Percentiles rank a stretch among this genome's conserved stretches.
Conservation (phyloP, 1,140 invertebrate genomes). For the Drosophila hydei region DNA sequence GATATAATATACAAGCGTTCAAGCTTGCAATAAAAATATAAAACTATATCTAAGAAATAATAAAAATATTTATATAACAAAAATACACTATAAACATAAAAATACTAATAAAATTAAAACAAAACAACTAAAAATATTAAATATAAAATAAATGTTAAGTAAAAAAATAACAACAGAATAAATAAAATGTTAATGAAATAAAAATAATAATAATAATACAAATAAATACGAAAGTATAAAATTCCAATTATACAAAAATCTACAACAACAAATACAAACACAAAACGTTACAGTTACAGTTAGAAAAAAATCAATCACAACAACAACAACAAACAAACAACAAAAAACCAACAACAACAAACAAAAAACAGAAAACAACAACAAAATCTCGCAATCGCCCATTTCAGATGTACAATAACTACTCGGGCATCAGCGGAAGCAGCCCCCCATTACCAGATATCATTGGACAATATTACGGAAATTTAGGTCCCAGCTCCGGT, state of each 20-base stretch:
- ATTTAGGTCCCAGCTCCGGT: background rate
- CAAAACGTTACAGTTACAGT: slow-evolving; percentile 60
- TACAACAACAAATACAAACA: slow-evolving; percentile 51
- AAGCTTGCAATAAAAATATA: slow-evolving; percentile 8
- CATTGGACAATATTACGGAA: slow-evolving; percentile 79
- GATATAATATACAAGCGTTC: slow-evolving; percentile 2
- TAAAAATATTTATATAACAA: slow-evolving; percentile 29
- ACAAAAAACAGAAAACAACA: slow-evolving; percentile 43
- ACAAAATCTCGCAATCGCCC: slow-evolving; percentile 80
- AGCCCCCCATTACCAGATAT: slow-evolving; percentile 83
- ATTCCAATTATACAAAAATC: slow-evolving; percentile 29
- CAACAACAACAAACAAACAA: slow-evolving; percentile 5
- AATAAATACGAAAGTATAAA: slow-evolving; percentile 11
- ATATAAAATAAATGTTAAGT: background rate
- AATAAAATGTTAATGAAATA: slow-evolving; percentile 12
- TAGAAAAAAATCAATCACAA: slow-evolving; percentile 28
- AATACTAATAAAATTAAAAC: too few species aligned
- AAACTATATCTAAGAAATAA: slow-evolving; percentile 5
- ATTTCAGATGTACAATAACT: slow-evolving; percentile 84
- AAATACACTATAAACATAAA: slow-evolving; percentile 25
- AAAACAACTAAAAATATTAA: slow-evolving; percentile 25
- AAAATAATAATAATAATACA: slow-evolving; percentile 18
- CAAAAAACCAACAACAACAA: slow-evolving; percentile 23
- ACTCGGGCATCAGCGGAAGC: slow-evolving; percentile 72
- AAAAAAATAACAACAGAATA: too few species aligned